These are phyloP conservation scores for Melanostigma gelatinosum DNA, from an alignment of 2,113 vertebrate genomes.

Conservation along the genomic window DNA sequence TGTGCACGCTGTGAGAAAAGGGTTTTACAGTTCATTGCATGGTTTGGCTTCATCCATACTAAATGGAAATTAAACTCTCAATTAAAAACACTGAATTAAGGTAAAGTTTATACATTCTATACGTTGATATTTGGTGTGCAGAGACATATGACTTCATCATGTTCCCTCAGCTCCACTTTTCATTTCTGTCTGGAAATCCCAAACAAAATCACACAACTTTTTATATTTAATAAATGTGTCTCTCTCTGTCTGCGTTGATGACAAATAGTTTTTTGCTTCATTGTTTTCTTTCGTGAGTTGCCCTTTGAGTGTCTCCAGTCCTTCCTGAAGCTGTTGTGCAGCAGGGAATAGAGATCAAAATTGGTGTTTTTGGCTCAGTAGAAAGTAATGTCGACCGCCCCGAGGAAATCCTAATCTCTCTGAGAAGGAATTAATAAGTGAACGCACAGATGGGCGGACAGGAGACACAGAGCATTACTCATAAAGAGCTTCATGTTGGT, in stretches of 20 bases:
- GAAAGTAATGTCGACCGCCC: slow-evolving; percentile 18
- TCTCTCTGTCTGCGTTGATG: not conserved
- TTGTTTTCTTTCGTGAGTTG: not conserved
- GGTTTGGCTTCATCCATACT: not conserved
- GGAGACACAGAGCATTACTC: slow-evolving; percentile 22
- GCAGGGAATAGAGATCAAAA: slow-evolving; percentile 12
- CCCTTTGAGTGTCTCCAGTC: not conserved
- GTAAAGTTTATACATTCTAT: no score
- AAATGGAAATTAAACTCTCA: slow-evolving; percentile 13
- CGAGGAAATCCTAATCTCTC: slow-evolving; percentile 47
- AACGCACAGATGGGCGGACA: slow-evolving; percentile 48
- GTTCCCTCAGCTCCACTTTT: slow-evolving; percentile 29
- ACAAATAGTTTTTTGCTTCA: not conserved
- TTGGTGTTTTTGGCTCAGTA: slow-evolving; percentile 29
- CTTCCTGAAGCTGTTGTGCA: not conserved
- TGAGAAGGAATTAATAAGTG: slow-evolving; percentile 48
- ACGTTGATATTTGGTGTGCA: not conserved
- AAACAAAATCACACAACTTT: slow-evolving; percentile 2
- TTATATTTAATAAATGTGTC: not conserved
- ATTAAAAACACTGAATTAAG: slow-evolving; percentile 29
- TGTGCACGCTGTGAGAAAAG: not conserved
- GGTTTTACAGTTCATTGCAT: slow-evolving; percentile 10
- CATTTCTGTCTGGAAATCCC: slow-evolving; percentile 4
- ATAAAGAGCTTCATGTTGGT: slow-evolving; percentile 39
- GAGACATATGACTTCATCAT: slow-evolving; percentile 40